phyloP scores from a whole-genome alignment of 2,888 invertebrate species.

The Myathropa florea region DNA sequence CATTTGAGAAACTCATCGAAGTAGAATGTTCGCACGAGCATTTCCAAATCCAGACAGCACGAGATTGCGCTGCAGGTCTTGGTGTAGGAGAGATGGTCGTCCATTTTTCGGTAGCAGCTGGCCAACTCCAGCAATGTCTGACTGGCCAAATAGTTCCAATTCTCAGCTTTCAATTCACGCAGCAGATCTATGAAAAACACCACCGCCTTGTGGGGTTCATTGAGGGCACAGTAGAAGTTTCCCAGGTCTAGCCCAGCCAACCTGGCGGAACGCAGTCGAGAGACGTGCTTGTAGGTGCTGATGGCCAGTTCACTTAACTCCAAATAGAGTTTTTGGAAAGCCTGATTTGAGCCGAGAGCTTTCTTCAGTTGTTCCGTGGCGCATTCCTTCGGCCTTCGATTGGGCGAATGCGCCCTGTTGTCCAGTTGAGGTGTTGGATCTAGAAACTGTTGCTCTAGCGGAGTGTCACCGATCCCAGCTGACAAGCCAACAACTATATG shows the following conservation, averaged over 20 bases:
- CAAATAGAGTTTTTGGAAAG: slow-evolving; percentile 94
- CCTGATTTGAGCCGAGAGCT: slow-evolving; percentile 92
- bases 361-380: slow-evolving; percentile 93
- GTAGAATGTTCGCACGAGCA: slow-evolving; percentile 88
- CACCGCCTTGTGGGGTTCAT: slow-evolving; percentile 93
- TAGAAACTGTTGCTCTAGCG: slow-evolving; percentile 81
- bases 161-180: slow-evolving; percentile 92
- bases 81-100: slow-evolving; percentile 86
- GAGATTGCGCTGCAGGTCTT: slow-evolving; percentile 91
- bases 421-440: slow-evolving; percentile 77
- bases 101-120: slow-evolving; percentile 90
- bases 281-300: slow-evolving; percentile 97
- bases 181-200: slow-evolving; percentile 93
- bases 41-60: slow-evolving; percentile 88
- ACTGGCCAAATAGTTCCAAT: slow-evolving; percentile 91
- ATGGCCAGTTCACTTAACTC: slow-evolving; percentile 96
- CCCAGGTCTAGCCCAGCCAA: slow-evolving; percentile 94
- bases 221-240: slow-evolving; percentile 92
- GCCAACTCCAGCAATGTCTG: slow-evolving; percentile 92
- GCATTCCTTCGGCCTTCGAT: slow-evolving; percentile 80
- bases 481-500: slow-evolving; percentile 94
- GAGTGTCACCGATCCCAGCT: slow-evolving; percentile 93
- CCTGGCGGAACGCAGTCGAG: slow-evolving; percentile 89
- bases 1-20: slow-evolving; percentile 91
- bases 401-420: slow-evolving; percentile 81